A percentile compares a stretch with the other conserved stretches of the same genome.
Conservation (phyloP, 2,888 invertebrate genomes). For the Drosophila incognita region DNA sequence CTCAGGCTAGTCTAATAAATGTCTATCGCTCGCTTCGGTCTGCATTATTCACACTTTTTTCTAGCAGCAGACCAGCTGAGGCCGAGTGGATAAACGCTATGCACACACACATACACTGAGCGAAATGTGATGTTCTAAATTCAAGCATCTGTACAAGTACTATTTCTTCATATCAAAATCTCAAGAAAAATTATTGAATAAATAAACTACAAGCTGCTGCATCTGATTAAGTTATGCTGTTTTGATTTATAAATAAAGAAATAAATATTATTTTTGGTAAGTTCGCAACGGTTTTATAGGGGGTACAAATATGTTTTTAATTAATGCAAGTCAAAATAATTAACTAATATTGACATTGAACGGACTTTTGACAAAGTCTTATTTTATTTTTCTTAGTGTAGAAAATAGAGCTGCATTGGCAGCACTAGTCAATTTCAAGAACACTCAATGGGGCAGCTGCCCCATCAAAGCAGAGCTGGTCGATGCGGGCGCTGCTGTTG, state of each 20-base stretch:
- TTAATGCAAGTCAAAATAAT: too few species aligned
- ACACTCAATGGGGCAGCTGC: slow-evolving; percentile 76
- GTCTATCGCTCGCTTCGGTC: slow-evolving; percentile 20
- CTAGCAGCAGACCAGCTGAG: slow-evolving; percentile 15
- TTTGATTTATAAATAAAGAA: too few species aligned
- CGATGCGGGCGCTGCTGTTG: slow-evolving; percentile 19
- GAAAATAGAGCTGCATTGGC: slow-evolving; percentile 24
- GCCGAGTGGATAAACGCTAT: slow-evolving; percentile 37
- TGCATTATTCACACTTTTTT: slow-evolving; percentile 60
- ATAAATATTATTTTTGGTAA: too few species aligned
- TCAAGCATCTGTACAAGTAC: background rate
- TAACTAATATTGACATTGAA: background rate
- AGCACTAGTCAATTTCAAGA: slow-evolving; percentile 73
- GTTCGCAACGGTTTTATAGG: too few species aligned
- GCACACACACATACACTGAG: slow-evolving; percentile 9
- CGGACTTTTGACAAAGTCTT: background rate
- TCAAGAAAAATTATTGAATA: background rate
- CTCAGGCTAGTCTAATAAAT: slow-evolving; percentile 37
- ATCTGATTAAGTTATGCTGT: too few species aligned
- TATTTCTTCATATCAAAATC: background rate
- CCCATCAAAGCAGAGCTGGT: slow-evolving; percentile 31
- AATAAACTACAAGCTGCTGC: too few species aligned
- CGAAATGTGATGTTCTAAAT: background rate
- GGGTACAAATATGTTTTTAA: too few species aligned
- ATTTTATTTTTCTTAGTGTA: background rate